phyloP scores from a whole-genome alignment of 2,113 vertebrate genomes.

The Sorex araneus region DNA sequence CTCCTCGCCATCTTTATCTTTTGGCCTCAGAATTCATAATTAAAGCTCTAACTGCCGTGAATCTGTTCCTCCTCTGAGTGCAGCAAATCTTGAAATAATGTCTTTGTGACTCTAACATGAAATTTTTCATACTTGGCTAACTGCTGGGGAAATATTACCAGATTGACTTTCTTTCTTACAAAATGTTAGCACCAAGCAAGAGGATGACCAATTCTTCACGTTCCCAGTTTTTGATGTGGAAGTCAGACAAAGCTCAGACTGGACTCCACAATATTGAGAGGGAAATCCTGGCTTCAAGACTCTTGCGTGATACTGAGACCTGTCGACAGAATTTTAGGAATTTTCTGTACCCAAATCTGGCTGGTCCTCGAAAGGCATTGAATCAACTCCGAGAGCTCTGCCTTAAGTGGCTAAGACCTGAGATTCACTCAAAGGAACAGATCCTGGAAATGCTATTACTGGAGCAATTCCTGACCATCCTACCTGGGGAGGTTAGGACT shows the following conservation, averaged over 20 bases:
- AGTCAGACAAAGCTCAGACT: conserved; percentile 69
- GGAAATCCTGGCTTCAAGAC: conserved; percentile 59
- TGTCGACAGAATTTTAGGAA: conserved; percentile 83
- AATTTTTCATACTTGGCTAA: conserved; percentile 64
- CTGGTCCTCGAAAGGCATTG: conserved; percentile 82
- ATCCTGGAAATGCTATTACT: conserved; percentile 83
- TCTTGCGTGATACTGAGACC: conserved; percentile 75
- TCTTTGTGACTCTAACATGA: conserved; percentile 64
- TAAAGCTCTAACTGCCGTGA: conserved; percentile 48
- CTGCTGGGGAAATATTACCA: conserved; percentile 63
- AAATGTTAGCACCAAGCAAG: conserved; percentile 75
- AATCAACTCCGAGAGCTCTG: conserved; percentile 83
- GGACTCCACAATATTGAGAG: conserved; percentile 55
- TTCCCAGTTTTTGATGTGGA: conserved; percentile 74
- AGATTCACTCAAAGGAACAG: conserved; percentile 84
- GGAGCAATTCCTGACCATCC: conserved; percentile 83
- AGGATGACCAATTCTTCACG: conserved; percentile 72
- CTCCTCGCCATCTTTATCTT: conserved; percentile 57
- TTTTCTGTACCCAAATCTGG: conserved; percentile 77
- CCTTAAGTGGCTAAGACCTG: conserved; percentile 83
- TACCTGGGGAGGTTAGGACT: conserved; percentile 80
- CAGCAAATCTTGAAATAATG: conserved; percentile 31
- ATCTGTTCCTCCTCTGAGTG: conserved; percentile 21
- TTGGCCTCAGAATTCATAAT: conserved; percentile 63
- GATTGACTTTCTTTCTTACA: conserved; percentile 19